phyloP scores from a whole-genome alignment of 2,888 invertebrate genomes.

The Hypercompe scribonia region DNA sequence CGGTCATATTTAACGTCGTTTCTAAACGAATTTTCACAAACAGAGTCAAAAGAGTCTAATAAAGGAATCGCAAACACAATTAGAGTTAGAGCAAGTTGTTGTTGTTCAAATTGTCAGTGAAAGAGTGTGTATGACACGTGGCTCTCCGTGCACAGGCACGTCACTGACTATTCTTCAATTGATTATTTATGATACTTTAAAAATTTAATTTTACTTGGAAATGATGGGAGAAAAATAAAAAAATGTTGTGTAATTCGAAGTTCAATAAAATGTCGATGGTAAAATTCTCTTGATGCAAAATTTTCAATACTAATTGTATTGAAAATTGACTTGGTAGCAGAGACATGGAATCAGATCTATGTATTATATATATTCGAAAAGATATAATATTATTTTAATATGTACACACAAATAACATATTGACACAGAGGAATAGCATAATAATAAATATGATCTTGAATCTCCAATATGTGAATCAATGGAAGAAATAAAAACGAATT shows the following conservation, averaged over 20 bases:
- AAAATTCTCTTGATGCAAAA: no score
- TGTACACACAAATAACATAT: neutral
- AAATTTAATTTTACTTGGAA: neutral
- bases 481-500: constrained; percentile 1
- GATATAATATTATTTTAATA: neutral
- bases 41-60: constrained; percentile 79
- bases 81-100: constrained; percentile 73
- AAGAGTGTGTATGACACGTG: constrained; percentile 73
- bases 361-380: neutral
- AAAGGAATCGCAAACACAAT: constrained; percentile 84
- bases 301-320: no score
- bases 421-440: neutral
- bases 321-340: no score
- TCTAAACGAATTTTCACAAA: constrained; percentile 79
- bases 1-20: constrained; percentile 82
- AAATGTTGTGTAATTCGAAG: neutral
- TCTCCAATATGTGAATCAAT: neutral
- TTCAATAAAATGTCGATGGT: no score
- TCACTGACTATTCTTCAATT: constrained; percentile 32
- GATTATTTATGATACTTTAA: constrained; percentile 5
- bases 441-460: neutral
- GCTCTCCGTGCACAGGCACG: constrained; percentile 38
- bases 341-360: neutral
- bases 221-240: neutral
- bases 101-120: constrained; percentile 75